Base-by-base conservation (phyloP, 2,113 vertebrate genomes). In the Cavia porcellus region DNA sequence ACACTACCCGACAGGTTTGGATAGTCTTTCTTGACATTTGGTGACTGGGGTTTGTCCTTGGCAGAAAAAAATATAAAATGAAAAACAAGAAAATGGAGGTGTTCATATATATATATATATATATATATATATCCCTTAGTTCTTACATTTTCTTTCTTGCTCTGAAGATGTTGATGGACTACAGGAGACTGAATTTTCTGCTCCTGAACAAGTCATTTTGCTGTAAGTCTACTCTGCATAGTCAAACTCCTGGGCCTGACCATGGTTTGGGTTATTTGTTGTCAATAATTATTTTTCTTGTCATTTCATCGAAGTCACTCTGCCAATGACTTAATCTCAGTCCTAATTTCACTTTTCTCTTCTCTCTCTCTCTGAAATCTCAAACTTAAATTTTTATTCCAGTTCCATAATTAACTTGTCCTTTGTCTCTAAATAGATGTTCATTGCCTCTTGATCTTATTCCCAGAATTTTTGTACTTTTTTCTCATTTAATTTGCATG, bases 371-470 rank as follows among this genome's bases (percentile, higher is more conserved):
- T 85, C 64, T 75, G 50, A 86, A 82, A 94, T 38, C 52, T 91
- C 32, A 84, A n/a, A 13, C 35, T 94, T 81, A 20, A 84, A 61
- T 57, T 0, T 3, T 85, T 86, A 68, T 82, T 64, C 59, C 52
- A 38, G 13, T 80, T 90, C 22, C n/a, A 35, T 68, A 25, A 13
- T 32, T 61, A 75, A 5, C 32, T n/a, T 81, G 59, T 11, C 52
- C 86, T 94, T 93, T n/a, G 20, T 24, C 22, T 75, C 15, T 96
- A 17, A 57, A 9, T 89, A 83, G 22, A 90, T 50, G 80, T 50
- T 94, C 12, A 57, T 66, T 90, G 50, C 24, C 22, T 92, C 42
- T 92, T 62, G 79, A 77, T 38, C 57, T 75, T 59, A 88, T 88
- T 88, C 74, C n/a, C 15, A 59, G 30, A 45, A 15, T 10, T 90